A percentile compares a stretch with the other conserved stretches of the same genome.
Evolutionary conservation across 2,888 invertebrate genomes (phyloP).

Genomic region (Rhopalosiphum nymphaeae): DNA sequence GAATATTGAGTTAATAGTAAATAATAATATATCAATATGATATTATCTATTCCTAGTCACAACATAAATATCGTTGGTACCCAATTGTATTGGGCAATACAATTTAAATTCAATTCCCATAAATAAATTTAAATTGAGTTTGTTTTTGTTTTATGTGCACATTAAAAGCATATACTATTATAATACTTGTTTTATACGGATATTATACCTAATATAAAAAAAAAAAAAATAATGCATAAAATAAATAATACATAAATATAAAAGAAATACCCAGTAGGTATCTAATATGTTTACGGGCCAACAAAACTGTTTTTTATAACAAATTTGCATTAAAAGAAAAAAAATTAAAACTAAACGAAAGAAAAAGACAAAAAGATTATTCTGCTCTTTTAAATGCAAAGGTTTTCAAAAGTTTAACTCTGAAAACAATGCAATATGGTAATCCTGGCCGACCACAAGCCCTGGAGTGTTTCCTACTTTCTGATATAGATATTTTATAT

Average conservation of each 20-base stretch:
- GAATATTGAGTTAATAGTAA: background rate
- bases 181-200: background rate
- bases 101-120: slow-evolving; percentile 30
- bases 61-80: slow-evolving; percentile 13
- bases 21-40: slow-evolving; percentile 4
- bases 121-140: slow-evolving; percentile 44
- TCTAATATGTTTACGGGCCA: slow-evolving; percentile 12
- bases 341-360: slow-evolving; percentile 24
- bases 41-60: background rate
- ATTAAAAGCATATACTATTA: background rate
- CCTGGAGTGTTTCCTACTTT: background rate
- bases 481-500: background rate
- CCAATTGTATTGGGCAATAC: slow-evolving; percentile 30
- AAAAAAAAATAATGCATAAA: background rate
- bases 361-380: slow-evolving; percentile 18
- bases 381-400: slow-evolving; percentile 36
- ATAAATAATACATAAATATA: background rate
- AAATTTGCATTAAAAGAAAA: background rate
- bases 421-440: slow-evolving; percentile 42
- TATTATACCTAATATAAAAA: background rate
- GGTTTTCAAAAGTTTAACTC: slow-evolving; percentile 39
- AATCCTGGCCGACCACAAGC: background rate
- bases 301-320: background rate
- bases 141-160: slow-evolving; percentile 21
- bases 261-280: background rate